Percentiles rank a stretch among this genome's conserved stretches.
Conservation (phyloP, 2,888 invertebrate genomes). For the Cheilosia scutellata region DNA sequence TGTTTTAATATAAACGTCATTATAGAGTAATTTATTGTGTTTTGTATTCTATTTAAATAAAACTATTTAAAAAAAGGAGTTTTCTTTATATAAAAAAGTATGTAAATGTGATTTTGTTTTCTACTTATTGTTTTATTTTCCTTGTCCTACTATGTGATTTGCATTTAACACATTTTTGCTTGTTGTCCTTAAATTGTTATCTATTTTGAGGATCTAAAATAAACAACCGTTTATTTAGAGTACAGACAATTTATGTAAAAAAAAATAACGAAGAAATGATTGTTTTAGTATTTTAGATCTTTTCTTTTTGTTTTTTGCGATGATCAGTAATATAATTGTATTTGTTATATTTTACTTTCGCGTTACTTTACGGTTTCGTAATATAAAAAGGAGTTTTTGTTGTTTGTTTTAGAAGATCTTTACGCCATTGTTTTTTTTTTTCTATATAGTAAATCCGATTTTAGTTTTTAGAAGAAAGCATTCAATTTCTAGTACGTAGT, state of each 20-base stretch:
- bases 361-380: conserved; percentile 32
- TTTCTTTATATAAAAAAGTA: conserved; percentile 42
- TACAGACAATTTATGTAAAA: conserved; percentile 51
- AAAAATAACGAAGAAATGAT: conserved; percentile 59
- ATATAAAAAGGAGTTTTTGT: conserved; percentile 52
- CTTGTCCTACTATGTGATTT: conserved; percentile 33
- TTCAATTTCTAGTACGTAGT: conserved; percentile 60
- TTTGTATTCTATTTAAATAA: conserved; percentile 15
- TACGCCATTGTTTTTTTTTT: conserved; percentile 17
- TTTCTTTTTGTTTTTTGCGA: conserved; percentile 30
- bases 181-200: conserved; percentile 19
- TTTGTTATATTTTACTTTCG: conserved; percentile 42
- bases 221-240: conserved; percentile 61
- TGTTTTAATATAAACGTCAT: conserved; percentile 2
- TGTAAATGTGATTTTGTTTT: conserved; percentile 30
- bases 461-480: conserved; percentile 60
- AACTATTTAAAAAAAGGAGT: conserved; percentile 11
- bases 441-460: conserved; percentile 32
- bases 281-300: conserved; percentile 58
- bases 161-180: conserved; percentile 19
- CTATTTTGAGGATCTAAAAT: conserved; percentile 51
- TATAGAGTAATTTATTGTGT: conserved; percentile 2
- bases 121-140: conserved; percentile 29
- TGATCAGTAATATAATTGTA: conserved; percentile 21
- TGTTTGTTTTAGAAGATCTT: conserved; percentile 48